A percentile compares a stretch with the other conserved stretches of the same genome.
Evolutionary conservation across 2,113 vertebrate species (phyloP).

Genomic region (Dendrocopos noguchii): DNA sequence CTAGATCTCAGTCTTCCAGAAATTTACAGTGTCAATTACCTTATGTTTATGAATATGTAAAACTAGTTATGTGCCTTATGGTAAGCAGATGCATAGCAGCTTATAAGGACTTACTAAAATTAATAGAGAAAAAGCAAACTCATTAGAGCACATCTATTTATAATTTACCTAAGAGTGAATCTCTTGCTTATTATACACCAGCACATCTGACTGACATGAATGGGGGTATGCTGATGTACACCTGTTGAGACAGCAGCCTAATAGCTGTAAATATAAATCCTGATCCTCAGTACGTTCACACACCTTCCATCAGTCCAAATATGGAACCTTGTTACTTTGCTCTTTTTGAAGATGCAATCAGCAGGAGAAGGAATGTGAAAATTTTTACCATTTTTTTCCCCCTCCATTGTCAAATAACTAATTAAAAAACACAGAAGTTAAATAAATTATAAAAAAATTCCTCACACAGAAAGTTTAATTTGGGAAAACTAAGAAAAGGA

Average conservation of each 20-base stretch:
- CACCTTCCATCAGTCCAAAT: background rate
- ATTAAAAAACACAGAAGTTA: background rate
- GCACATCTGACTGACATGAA: background rate
- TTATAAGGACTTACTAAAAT: background rate
- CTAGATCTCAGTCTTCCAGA: background rate
- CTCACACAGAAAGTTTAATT: background rate
- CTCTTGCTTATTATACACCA: background rate
- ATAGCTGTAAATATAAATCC: background rate
- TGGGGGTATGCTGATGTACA: background rate
- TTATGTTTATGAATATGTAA: background rate
- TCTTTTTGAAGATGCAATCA: background rate
- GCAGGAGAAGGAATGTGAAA: background rate
- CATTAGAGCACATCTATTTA: background rate
- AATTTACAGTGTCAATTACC: background rate
- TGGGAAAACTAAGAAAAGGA: background rate
- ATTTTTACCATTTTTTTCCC: background rate
- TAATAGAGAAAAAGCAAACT: background rate
- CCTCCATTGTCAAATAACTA: background rate
- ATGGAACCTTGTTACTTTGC: background rate
- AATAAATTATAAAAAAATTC: background rate
- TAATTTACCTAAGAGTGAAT: background rate
- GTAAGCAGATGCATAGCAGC: background rate
- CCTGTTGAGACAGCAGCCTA: background rate
- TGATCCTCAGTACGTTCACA: background rate
- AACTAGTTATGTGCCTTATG: background rate